Conservation (phyloP, 2,888 invertebrate genomes). For the Tanytarsus gracilentus region DNA sequence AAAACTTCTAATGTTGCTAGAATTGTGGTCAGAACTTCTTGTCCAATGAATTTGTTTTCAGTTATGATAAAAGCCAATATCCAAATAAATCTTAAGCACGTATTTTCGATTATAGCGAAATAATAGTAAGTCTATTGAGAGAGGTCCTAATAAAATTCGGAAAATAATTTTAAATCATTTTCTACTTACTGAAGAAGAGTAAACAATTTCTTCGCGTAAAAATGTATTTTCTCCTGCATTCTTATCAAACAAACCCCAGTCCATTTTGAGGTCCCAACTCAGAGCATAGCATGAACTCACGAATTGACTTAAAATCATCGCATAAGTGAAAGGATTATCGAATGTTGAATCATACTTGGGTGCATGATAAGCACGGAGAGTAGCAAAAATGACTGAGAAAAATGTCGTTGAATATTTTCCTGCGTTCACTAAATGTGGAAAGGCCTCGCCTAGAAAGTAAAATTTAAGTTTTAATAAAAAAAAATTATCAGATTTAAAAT, state of each 20-base stretch:
- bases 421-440: slow-evolving; percentile 95
- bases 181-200: slow-evolving; percentile 73
- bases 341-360: slow-evolving; percentile 54
- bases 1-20: slow-evolving; percentile 81
- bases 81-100: slow-evolving; percentile 90
- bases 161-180: slow-evolving; percentile 13
- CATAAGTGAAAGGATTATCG: slow-evolving; percentile 76
- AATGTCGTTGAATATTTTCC: slow-evolving; percentile 97
- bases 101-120: slow-evolving; percentile 92
- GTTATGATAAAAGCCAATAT: slow-evolving; percentile 75
- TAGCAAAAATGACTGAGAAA: slow-evolving; percentile 80
- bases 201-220: slow-evolving; percentile 89
- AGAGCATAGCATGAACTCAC: slow-evolving; percentile 91
- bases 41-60: slow-evolving; percentile 63
- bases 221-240: slow-evolving; percentile 86
- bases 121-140: slow-evolving; percentile 77
- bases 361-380: slow-evolving; percentile 56
- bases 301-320: slow-evolving; percentile 79
- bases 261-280: slow-evolving; percentile 98
- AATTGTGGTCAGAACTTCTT: slow-evolving; percentile 76
- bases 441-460: slow-evolving; percentile 52
- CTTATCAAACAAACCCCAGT: slow-evolving; percentile 94
- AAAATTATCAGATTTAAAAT: background rate
- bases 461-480: slow-evolving; percentile 37
- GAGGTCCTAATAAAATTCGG: slow-evolving; percentile 23